A percentile compares a stretch with the other conserved stretches of the same genome.
These are phyloP conservation scores for Oedothorax gibbosus DNA, from an alignment of 1,140 invertebrate genomes.

Conservation along the genomic window DNA sequence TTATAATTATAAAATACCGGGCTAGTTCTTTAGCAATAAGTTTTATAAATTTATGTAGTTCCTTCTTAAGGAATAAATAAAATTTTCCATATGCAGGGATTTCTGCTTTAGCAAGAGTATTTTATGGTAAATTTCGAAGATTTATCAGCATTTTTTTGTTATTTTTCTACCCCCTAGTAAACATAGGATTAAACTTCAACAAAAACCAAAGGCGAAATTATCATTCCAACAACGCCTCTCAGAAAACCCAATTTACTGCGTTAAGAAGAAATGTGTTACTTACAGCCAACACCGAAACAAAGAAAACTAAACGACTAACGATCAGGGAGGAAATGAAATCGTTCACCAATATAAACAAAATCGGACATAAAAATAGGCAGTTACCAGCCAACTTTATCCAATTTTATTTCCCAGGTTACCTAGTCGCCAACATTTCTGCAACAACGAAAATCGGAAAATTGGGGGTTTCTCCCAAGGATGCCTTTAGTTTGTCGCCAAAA, in stretches of 20 bases:
- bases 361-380: constrained; percentile 41
- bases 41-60: too few relatives aligned
- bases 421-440: constrained; percentile 8
- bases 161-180: too few relatives aligned
- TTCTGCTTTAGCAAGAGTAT: too few relatives aligned
- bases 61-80: too few relatives aligned
- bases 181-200: not conserved
- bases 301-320: constrained; percentile 24
- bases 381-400: constrained; percentile 37
- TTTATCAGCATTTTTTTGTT: too few relatives aligned
- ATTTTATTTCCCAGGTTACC: constrained; percentile 50
- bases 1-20: too few relatives aligned
- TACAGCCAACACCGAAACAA: not conserved
- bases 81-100: too few relatives aligned
- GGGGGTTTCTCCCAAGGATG: too few relatives aligned
- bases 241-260: not conserved
- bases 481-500: too few relatives aligned
- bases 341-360: constrained; percentile 33
- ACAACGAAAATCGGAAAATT: not conserved
- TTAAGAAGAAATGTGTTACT: not conserved
- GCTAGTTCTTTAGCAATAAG: too few relatives aligned
- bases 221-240: not conserved
- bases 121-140: too few relatives aligned
- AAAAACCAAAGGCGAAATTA: not conserved
- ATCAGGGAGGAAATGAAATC: constrained; percentile 36